Evolutionary conservation across 2,888 invertebrate genomes (phyloP), one percentile per base, ranked within the genome.

Genomic region (Himalopsyche japonica): DNA sequence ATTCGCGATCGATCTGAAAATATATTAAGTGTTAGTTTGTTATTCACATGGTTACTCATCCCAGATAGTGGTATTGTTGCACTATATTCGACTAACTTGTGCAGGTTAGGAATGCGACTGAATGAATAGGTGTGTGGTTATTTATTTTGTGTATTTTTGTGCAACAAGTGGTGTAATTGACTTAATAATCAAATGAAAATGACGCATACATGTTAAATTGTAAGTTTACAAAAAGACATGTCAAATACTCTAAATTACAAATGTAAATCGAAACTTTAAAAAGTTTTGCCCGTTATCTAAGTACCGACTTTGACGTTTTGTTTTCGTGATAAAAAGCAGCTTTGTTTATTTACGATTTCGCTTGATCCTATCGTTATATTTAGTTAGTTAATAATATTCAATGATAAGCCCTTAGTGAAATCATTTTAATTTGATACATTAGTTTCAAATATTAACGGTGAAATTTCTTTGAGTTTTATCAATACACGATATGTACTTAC

Each of bases 91-190:
- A 30, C 12, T 20, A 48, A 32, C 32, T 15, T 80, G 81, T 85
- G 78, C 76, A 86, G 86, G 86, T 86, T 86, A 86, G 85, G 85
- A 86, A 86, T 85, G 83, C 83, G 47, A 80, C 43, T 34, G 80
- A 82, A 86, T 84, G 82, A 76, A 70, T 84, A 82, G 83, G 85
- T 85, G 78, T 48, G 83, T 76, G 48, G 27, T n/a, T 30, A 27
- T 70, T 70, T 70, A 70, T 70, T 70, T 70, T 30, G 27, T 57
- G 57, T 57, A 20, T 57, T 57, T 37, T 43, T 8, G 57, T 57
- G n/a, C 24, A 57, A n/a, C 57, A 20, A 24, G n/a, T 20, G 57
- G 24, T 57, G 24, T 57, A 57, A n/a, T 57, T 57, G 6, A 57
- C 57, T 57, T 57, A 57, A 3, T 6, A 15, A 15, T 43, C 4